Percentiles rank a stretch among this genome's conserved stretches.
phyloP scores from a whole-genome alignment of 2,888 invertebrate genomes.

The Troglohyphantes excavatus region DNA sequence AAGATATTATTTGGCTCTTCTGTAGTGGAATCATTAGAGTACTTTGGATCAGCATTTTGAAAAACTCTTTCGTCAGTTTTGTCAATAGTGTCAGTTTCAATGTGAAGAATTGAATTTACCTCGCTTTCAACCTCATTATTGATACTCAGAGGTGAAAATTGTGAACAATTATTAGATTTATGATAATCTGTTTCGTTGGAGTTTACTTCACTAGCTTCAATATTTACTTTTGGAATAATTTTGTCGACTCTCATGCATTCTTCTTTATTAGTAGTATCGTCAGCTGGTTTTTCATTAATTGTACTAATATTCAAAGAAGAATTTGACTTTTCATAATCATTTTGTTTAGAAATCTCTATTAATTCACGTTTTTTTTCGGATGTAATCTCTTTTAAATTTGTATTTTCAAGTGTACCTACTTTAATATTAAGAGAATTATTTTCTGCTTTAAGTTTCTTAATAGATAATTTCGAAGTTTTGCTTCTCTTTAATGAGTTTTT shows the following conservation, averaged over 20 bases:
- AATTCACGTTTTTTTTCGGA: background rate
- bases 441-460: background rate
- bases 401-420: background rate
- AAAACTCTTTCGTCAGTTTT: background rate
- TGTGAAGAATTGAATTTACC: background rate
- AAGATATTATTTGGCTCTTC: background rate
- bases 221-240: background rate
- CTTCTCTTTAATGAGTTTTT: background rate
- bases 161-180: background rate
- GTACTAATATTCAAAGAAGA: background rate
- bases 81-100: background rate
- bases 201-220: background rate
- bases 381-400: background rate
- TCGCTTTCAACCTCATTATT: background rate
- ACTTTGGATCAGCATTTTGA: background rate
- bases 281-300: background rate
- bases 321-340: background rate
- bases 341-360: background rate
- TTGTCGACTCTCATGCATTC: background rate
- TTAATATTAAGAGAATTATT: background rate
- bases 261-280: background rate
- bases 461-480: background rate
- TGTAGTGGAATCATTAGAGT: background rate
- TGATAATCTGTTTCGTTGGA: background rate
- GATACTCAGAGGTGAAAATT: background rate